Evolutionary conservation across 2,888 invertebrate species (phyloP).

Genomic region (Odontothrips loti): DNA sequence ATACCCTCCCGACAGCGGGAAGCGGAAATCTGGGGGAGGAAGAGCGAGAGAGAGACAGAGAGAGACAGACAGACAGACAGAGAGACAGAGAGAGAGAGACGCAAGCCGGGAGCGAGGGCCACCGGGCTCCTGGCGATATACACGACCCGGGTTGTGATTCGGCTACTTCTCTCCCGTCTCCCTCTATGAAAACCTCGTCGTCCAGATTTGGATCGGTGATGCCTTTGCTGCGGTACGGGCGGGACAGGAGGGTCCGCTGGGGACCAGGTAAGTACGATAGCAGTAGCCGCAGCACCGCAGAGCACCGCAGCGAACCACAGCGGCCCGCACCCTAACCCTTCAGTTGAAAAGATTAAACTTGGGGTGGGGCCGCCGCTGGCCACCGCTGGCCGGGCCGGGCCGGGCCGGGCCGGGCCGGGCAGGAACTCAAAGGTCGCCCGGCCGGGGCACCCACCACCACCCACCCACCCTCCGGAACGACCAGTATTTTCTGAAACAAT

Average conservation of each 20-base stretch:
- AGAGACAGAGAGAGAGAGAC: background rate
- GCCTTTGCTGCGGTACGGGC: too few relatives aligned
- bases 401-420: background rate
- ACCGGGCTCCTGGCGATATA: too few relatives aligned
- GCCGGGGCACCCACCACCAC: too few relatives aligned
- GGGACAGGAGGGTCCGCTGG: too few relatives aligned
- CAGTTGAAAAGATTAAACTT: slow-evolving; percentile 22
- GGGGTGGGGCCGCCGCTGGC: background rate
- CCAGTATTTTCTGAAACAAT: background rate
- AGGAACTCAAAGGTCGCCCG: background rate
- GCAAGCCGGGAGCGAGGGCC: background rate
- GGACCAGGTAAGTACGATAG: too few relatives aligned
- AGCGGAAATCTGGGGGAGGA: background rate
- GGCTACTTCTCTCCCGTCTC: background rate
- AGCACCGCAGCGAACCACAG: too few relatives aligned
- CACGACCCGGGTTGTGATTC: too few relatives aligned
- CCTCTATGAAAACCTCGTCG: background rate
- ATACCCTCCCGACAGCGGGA: too few relatives aligned
- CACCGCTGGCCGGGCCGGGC: background rate
- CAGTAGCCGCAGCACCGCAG: too few relatives aligned
- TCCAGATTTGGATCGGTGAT: too few relatives aligned
- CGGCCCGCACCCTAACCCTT: background rate
- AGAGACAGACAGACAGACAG: background rate
- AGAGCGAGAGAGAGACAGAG: background rate
- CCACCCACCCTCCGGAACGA: too few relatives aligned